These are phyloP conservation scores for Agrotis clavis DNA, from an alignment of 2,888 invertebrate species.

Conservation along the genomic window DNA sequence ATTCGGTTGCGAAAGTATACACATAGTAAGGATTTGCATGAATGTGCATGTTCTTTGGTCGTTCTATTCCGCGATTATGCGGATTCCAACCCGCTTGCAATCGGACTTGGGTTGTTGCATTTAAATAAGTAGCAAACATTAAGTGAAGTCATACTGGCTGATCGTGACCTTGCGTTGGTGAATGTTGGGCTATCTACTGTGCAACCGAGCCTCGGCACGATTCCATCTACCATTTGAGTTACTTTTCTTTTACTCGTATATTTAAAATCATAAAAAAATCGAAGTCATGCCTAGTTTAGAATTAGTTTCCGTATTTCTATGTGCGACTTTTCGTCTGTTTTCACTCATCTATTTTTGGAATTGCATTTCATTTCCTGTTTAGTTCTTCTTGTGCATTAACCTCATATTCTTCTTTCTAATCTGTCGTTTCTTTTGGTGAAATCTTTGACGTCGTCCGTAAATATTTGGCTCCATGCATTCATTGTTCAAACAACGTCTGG, in stretches of 20 bases:
- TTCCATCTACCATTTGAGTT: constrained; percentile 45
- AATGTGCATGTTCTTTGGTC: constrained; percentile 32
- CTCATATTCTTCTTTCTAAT: constrained; percentile 12
- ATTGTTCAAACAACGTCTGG: constrained; percentile 72
- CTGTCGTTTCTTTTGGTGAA: constrained; percentile 31
- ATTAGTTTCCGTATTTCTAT: constrained; percentile 4
- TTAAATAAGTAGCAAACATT: constrained; percentile 72
- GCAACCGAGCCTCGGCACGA: constrained; percentile 66
- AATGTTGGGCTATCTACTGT: constrained; percentile 60
- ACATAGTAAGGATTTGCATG: constrained; percentile 18
- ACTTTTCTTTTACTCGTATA: constrained; percentile 54
- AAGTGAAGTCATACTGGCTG: constrained; percentile 71
- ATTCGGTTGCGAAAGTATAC: constrained; percentile 11
- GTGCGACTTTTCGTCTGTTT: constrained; percentile 1
- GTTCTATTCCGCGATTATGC: constrained; percentile 40
- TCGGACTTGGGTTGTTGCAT: constrained; percentile 62
- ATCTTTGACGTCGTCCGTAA: constrained; percentile 58
- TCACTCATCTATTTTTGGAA: not conserved
- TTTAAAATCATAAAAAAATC: constrained; percentile 15
- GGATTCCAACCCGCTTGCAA: constrained; percentile 44
- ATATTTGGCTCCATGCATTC: constrained; percentile 67
- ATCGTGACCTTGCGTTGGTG: constrained; percentile 80
- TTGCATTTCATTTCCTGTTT: constrained; percentile 37
- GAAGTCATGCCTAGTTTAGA: not conserved
- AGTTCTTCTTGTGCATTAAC: constrained; percentile 17